Evolutionary conservation across 2,888 invertebrate genomes (phyloP).

Genomic region (Sipha maydis): DNA sequence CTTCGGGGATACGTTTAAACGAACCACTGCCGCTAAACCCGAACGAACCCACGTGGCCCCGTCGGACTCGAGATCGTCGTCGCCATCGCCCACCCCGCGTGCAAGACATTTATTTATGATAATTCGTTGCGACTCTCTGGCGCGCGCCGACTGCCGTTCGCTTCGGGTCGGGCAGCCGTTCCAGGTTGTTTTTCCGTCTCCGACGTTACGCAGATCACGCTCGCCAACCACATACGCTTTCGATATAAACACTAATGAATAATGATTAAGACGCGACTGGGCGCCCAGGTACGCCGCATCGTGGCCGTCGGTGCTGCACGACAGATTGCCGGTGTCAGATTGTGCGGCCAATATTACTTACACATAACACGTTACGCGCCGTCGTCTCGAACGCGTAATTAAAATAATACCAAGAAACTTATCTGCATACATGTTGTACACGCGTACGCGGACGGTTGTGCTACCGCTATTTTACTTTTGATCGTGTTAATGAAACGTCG

Average conservation of each 20-base stretch:
- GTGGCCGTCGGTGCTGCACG: background rate
- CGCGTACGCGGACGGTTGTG: background rate
- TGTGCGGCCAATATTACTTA: background rate
- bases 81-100: slow-evolving; percentile 10
- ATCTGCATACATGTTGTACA: background rate
- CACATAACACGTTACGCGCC: slow-evolving; percentile 14
- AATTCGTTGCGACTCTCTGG: background rate
- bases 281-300: background rate
- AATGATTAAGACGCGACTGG: slow-evolving; percentile 43
- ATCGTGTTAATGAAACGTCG: slow-evolving; percentile 29
- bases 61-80: background rate
- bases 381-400: background rate
- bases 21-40: background rate
- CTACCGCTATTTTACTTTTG: slow-evolving; percentile 41
- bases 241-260: slow-evolving; percentile 35
- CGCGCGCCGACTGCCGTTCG: background rate
- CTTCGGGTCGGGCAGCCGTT: background rate
- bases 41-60: slow-evolving; percentile 42
- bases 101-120: slow-evolving; percentile 44
- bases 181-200: background rate
- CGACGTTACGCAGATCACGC: background rate
- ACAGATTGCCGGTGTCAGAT: background rate
- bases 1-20: slow-evolving; percentile 26
- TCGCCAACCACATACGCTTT: slow-evolving; percentile 25
- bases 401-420: background rate